These are phyloP conservation scores for Psammodynastes pulverulentus DNA, from an alignment of 2,113 vertebrate species.

Conservation along the genomic window DNA sequence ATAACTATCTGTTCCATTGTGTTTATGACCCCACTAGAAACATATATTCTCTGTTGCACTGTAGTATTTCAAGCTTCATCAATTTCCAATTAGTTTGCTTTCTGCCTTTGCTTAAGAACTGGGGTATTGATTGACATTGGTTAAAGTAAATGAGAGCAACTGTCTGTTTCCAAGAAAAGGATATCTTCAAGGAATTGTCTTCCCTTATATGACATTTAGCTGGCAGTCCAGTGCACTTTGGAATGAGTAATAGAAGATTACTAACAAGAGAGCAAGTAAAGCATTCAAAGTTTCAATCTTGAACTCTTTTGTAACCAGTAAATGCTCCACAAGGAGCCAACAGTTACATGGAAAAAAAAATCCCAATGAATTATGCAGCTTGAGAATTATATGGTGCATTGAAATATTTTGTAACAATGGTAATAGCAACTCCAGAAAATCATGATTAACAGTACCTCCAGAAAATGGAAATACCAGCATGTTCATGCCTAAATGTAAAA, in stretches of 20 bases:
- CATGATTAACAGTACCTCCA: background rate
- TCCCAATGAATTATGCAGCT: background rate
- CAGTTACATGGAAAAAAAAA: accelerated
- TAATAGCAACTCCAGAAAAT: background rate
- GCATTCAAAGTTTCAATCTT: background rate
- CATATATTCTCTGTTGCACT: background rate
- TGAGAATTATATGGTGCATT: too few species aligned
- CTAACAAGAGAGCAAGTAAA: background rate
- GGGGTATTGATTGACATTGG: background rate
- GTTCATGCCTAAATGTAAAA: background rate
- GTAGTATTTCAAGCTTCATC: background rate
- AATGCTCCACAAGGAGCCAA: background rate
- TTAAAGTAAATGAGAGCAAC: background rate
- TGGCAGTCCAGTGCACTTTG: background rate
- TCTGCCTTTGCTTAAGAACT: background rate
- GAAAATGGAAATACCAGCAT: background rate
- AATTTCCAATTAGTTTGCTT: background rate
- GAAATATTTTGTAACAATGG: background rate
- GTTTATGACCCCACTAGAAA: background rate
- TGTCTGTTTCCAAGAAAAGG: background rate
- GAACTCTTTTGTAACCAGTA: background rate
- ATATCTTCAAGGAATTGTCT: background rate
- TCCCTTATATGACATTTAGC: background rate
- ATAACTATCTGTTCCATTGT: background rate
- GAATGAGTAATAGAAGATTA: background rate